Base-by-base conservation (phyloP, 2,797 vertebrate species). In the Hippopotamyrus pictus region DNA sequence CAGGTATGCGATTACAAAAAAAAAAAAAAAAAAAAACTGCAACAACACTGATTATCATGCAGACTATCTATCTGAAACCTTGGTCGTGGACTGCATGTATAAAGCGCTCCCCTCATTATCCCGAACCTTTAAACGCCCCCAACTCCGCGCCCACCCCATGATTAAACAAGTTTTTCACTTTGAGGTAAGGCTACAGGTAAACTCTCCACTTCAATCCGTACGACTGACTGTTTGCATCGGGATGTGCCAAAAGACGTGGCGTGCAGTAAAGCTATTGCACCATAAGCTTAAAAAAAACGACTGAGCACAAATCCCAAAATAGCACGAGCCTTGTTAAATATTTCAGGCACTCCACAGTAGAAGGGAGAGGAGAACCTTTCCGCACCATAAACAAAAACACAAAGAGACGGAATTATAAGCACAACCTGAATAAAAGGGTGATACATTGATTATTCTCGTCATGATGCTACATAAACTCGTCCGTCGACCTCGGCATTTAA, bases 281-380 rank as follows among this genome's bases (percentile, higher is more conserved):
- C 84, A 89, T 83, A 82, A 89, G 33, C 53, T 79, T 87, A 83
- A 89, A 89, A 89, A 86, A 50, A 62, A 29, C 65, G 17, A 85
- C 51, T 62, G 76, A 90, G 73, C 57, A 90, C 94, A 94, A 94
- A 92, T 93, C 94, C 94, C 94, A 95, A 95, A 95, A 95, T 95
- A 96, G 94, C 94, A 91, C 91, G 92, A 92, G 93, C 93, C 92
- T 93, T 94, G 93, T 94, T 96, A 95, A 95, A 96, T 96, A 95
- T 95, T 95, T 95, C 92, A 95, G 94, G 93, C 93, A 92, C 93
- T 95, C 91, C 79, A 87, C 90, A 92, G 91, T 90, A 91, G 90
- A 91, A 90, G 65, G 89, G 89, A 91, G 90, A 51, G 82, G 82
- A 91, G 82, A 92, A 89, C 83, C 88, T 69, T 84, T 86, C 62